A percentile compares a stretch with the other conserved stretches of the same genome.
Conservation (phyloP, 1,140 invertebrate genomes). For the Dolichoris vasculosae region DNA sequence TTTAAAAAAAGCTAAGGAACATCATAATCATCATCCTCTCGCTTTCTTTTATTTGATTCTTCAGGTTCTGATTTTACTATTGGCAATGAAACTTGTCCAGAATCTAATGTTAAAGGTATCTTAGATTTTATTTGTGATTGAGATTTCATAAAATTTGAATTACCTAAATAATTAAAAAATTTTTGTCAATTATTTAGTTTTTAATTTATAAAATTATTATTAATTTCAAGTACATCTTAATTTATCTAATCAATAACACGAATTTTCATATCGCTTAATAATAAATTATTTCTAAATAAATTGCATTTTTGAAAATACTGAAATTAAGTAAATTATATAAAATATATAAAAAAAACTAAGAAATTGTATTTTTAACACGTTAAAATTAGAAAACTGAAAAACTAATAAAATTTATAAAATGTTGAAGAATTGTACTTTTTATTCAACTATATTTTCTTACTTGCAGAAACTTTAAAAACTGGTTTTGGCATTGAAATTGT, state of each 20-base stretch:
- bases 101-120: constrained; percentile 71
- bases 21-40: constrained; percentile 84
- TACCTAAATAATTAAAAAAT: constrained; percentile 24
- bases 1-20: constrained; percentile 63
- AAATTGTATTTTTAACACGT: neutral
- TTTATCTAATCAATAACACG: neutral
- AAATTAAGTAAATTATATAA: neutral
- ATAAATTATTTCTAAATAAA: no score
- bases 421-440: neutral
- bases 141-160: constrained; percentile 28
- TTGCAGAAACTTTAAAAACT: constrained; percentile 80
- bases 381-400: no score
- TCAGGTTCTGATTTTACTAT: constrained; percentile 68
- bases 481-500: constrained; percentile 83
- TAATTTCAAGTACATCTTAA: neutral
- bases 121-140: constrained; percentile 69
- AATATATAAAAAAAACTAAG: neutral
- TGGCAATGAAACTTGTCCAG: constrained; percentile 38
- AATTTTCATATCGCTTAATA: no score
- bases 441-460: constrained; percentile 52
- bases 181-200: neutral
- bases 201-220: neutral
- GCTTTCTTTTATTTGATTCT: constrained; percentile 67
- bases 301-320: neutral
- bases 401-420: neutral